Evolutionary conservation across 23 tunicate species (phyloP), one percentile per base, ranked within the genome.

Genomic region (Trididemnum nubilum): DNA sequence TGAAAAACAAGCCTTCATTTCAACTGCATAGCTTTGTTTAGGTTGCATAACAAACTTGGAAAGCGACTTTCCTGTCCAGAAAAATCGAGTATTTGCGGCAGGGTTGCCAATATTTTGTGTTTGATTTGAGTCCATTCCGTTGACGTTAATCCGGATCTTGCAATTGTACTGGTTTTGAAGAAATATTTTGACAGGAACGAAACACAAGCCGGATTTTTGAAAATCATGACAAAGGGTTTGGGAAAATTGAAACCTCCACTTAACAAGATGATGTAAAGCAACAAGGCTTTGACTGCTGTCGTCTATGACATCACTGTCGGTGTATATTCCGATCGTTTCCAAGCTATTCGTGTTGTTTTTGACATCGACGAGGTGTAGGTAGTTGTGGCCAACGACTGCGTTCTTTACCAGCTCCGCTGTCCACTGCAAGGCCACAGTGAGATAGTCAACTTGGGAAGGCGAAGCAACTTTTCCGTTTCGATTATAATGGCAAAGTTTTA

Each of bases 11-110:
- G 98, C 93, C 15, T 72, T 73, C 94, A 93, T 72, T 1, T 65
- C 25, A 4, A 93, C 39, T 18, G 82, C 59, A 31, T 31, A 52
- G 33, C 40, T 32, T 1, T 77, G 35, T 3, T 85, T 59, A 28
- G 98, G 98, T 12, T 52, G 35, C 80, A 93, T 26, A 34, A 60
- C 34, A 26, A 85, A 76, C 18, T 93, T 74, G 0, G 83, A 81
- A 26, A 89, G 38, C 2, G 93, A 86, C 36, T 66, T 80, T 35
- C 90, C 93, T 0, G 72, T 44, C 98, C 98, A 93, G 25, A 94
- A 37, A 60, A 93, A 93, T 36, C 60, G 51, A 31, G 79, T 65
- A 28, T 64, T 63, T 1, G 82, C 44, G 4, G 72, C 77, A 12
- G 76, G 87, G 7, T 67, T 74, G 0, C 73, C 80, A 36, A 38